Percentiles rank a stretch among this genome's conserved stretches.
These are phyloP conservation scores for Sturmia bella DNA, from an alignment of 2,888 invertebrate genomes.

Conservation along the genomic window DNA sequence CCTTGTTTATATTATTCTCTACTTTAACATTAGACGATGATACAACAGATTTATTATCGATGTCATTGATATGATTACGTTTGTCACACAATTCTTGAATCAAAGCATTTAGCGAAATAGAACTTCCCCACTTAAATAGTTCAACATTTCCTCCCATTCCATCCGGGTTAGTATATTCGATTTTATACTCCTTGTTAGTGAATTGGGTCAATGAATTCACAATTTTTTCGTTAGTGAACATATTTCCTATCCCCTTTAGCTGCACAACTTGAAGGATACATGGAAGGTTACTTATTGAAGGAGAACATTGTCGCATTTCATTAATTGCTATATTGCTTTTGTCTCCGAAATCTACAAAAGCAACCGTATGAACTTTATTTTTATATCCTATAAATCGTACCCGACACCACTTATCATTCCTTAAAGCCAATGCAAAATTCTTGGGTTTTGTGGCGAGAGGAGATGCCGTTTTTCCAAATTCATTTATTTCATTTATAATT, in stretches of 20 bases:
- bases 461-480: constrained; percentile 43
- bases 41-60: background rate
- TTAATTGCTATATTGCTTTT: background rate
- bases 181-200: constrained; percentile 50
- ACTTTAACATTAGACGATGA: constrained; percentile 15
- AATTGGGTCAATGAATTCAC: background rate
- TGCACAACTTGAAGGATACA: constrained; percentile 38
- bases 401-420: constrained; percentile 54
- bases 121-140: constrained; percentile 43
- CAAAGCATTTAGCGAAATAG: constrained; percentile 39
- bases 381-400: constrained; percentile 43
- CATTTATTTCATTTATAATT: constrained; percentile 38
- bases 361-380: constrained; percentile 4
- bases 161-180: constrained; percentile 14
- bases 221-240: background rate
- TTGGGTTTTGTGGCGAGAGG: background rate
- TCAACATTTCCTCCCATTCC: constrained; percentile 9
- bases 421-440: constrained; percentile 18
- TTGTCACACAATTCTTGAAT: background rate
- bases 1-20: background rate
- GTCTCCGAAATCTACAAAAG: constrained; percentile 50
- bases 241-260: constrained; percentile 26
- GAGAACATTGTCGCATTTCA: constrained; percentile 32
- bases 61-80: background rate
- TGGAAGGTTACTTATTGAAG: constrained; percentile 36